Evolutionary conservation across 1,140 invertebrate genomes (phyloP).

Genomic region (Pogonus chalceus): DNA sequence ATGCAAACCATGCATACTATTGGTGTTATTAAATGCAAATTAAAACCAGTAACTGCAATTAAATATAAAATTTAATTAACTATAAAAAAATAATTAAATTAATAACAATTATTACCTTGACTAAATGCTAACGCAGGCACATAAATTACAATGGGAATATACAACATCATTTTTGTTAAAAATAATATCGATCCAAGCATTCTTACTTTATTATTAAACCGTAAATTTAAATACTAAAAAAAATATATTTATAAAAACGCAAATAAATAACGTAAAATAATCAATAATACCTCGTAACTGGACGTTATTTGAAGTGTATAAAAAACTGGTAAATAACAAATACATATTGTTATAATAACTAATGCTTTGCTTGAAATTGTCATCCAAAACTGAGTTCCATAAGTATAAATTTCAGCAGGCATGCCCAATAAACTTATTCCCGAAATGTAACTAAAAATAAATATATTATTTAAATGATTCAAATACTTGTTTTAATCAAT

Average conservation of each 20-base stretch:
- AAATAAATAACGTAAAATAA: constrained; percentile 12
- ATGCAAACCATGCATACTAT: constrained; percentile 67
- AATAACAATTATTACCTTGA: constrained; percentile 51
- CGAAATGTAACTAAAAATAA: constrained; percentile 66
- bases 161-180: constrained; percentile 56
- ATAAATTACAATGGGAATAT: constrained; percentile 84
- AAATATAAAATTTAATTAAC: constrained; percentile 12
- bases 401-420: constrained; percentile 84
- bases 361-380: constrained; percentile 56
- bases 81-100: constrained; percentile 1
- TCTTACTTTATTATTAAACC: constrained; percentile 53
- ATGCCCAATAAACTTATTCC: constrained; percentile 83
- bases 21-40: constrained; percentile 56
- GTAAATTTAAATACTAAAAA: constrained; percentile 59
- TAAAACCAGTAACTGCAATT: constrained; percentile 57
- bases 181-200: constrained; percentile 57
- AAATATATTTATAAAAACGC: constrained; percentile 15
- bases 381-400: constrained; percentile 69
- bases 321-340: constrained; percentile 77
- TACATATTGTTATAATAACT: constrained; percentile 59
- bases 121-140: constrained; percentile 83
- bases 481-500: too few relatives aligned
- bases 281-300: constrained; percentile 61
- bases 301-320: constrained; percentile 73
- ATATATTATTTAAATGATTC: too few relatives aligned